phyloP scores from a whole-genome alignment of 2,113 vertebrate species.

The Egretta garzetta region DNA sequence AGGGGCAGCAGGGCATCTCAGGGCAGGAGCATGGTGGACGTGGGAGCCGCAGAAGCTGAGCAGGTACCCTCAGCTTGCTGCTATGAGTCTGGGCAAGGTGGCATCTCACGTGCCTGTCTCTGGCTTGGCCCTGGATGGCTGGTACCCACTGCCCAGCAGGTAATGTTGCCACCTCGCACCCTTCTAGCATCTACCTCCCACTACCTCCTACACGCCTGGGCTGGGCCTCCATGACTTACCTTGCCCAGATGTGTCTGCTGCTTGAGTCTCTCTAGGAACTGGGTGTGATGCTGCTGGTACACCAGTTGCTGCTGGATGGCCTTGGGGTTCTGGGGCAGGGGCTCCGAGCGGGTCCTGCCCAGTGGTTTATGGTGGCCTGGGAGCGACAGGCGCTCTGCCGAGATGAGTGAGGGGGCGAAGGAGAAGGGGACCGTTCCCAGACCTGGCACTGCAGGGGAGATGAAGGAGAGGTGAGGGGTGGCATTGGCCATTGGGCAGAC shows the following conservation, averaged over 20 bases:
- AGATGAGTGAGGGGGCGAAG: constrained; percentile 77
- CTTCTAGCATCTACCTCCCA: background rate
- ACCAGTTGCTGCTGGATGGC: constrained; percentile 74
- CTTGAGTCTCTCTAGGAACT: constrained; percentile 80
- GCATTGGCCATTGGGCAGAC: background rate
- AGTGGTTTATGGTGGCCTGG: constrained; percentile 84
- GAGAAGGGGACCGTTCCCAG: constrained; percentile 80
- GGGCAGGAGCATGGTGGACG: fast-evolving
- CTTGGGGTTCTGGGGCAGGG: constrained; percentile 85
- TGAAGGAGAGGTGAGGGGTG: background rate
- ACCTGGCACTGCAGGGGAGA: constrained; percentile 76
- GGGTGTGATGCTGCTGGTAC: constrained; percentile 75
- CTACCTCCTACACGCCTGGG: background rate
- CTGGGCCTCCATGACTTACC: constrained; percentile 37
- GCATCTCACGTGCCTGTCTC: fast-evolving
- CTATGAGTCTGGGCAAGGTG: fast-evolving
- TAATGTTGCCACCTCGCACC: background rate
- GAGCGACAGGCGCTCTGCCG: constrained; percentile 72
- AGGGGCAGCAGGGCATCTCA: background rate
- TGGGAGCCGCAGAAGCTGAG: background rate
- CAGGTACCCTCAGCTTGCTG: background rate
- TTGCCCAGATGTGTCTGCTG: constrained; percentile 80
- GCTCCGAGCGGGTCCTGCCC: constrained; percentile 92
- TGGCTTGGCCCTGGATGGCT: background rate
- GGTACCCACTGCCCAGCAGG: background rate